Base-by-base conservation (phyloP, 2,797 vertebrate species). In the Phalanger gymnotis region DNA sequence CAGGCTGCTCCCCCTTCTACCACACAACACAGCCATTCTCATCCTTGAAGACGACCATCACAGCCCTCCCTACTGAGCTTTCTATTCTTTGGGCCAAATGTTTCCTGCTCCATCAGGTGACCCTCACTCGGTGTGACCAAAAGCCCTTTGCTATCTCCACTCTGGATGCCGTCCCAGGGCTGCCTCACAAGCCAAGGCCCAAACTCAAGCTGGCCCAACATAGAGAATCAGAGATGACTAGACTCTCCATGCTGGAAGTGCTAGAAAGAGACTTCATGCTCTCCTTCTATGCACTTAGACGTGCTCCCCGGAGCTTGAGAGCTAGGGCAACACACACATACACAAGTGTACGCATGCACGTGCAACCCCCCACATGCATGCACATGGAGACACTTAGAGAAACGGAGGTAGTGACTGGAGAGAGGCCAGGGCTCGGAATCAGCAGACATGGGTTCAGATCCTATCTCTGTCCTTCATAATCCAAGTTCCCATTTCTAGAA, bases 161-260 rank as follows among this genome's bases (percentile, higher is more conserved):
- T 47, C 66, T 2, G 10, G n/a, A 19, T 25, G n/a, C 66, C 7
- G 0, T 81, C n/a, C 34, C 66, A 25, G 66, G 66, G 66, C 12
- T n/a, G 31, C 58, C 16, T 40, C n/a, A 40, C n/a, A 81, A 81
- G 66, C n/a, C 2, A 81, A 40, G 4, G 22, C 19, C n/a, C 66
- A 73, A 40, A 73, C 19, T n/a, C n/a, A 40, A 73, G n/a, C n/a
- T 25, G 19, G 19, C 2, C 66, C n/a, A 40, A 73, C 40, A 40
- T 9, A 73, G 0, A 40, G 0, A 7, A 19, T n/a, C 34, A 19
- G 1, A 55, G n/a, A 25, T 1, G 0, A 22, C n/a, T 19, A 22
- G n/a, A 19, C 16, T 40, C 66, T 25, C 66, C 66, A 9, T 22
- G 5, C 66, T 73, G 66, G 66, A 6, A 0, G 19, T 16, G 19